These are phyloP conservation scores for Hydrozoanthus gracilis DNA, from an alignment of 92 coral and sea anemone genomes.

Conservation along the genomic window DNA sequence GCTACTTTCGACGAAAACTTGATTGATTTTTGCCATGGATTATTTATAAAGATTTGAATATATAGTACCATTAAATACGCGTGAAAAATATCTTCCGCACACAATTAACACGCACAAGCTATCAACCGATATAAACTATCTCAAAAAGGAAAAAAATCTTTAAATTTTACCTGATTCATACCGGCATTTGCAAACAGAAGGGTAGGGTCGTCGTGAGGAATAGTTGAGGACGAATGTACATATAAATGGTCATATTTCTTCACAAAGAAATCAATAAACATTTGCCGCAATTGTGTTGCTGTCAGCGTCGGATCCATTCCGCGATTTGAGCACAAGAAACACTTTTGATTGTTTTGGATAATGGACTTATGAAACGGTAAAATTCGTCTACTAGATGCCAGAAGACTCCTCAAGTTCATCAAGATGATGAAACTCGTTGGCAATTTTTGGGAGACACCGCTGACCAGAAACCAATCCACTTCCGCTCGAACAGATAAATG, in stretches of 20 bases:
- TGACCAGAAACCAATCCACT: background rate
- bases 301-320: conserved; percentile 89
- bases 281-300: conserved; percentile 75
- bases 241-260: conserved; percentile 83
- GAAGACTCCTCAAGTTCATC: conserved; percentile 16
- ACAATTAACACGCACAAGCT: background rate
- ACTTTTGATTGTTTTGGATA: conserved; percentile 11
- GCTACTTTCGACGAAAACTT: too few species aligned
- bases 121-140: background rate
- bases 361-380: background rate
- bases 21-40: background rate
- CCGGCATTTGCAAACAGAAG: conserved; percentile 97
- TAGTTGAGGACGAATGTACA: conserved; percentile 90
- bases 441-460: conserved; percentile 1
- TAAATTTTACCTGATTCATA: conserved; percentile 89
- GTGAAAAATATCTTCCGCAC: background rate
- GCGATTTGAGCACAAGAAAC: conserved; percentile 5
- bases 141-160: background rate
- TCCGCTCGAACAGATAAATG: background rate
- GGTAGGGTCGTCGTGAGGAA: conserved; percentile 98
- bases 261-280: conserved; percentile 91
- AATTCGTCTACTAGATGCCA: conserved; percentile 7
- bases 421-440: conserved; percentile 40
- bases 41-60: background rate
- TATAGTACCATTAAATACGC: background rate